Evolutionary conservation across 2,888 invertebrate genomes (phyloP), one percentile per base, ranked within the genome.

Genomic region (Dicyrtomina minuta): DNA sequence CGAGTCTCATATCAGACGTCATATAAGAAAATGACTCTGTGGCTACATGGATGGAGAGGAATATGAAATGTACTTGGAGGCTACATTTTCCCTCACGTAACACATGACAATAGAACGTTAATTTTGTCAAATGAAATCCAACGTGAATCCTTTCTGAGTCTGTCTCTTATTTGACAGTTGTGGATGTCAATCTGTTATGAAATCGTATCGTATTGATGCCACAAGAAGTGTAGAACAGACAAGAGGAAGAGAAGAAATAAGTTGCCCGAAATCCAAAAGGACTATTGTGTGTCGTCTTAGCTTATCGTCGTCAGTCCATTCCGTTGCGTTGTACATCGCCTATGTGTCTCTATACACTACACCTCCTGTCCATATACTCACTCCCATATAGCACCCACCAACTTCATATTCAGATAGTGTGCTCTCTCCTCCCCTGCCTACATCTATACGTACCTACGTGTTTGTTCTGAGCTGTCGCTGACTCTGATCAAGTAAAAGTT

Each of bases 81-180:
- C 4, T 24, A 20, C 24, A 6, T 15, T 39, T 26, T 58, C 39
- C 17, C 17, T n/a, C 58, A 39, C 33, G 39, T 22, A 33, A 8
- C 33, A 33, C 33, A 33, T 33, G 33, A 33, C 33, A 33, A 33
- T 33, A 33, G 33, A 33, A 49, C 44, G 27, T 66, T 59, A 43
- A 43, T 51, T 60, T 71, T 68, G 64, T 71, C 71, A 71, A 67
- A 70, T 71, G 68, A 53, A 65, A 71, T 71, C 71, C 71, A 58
- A 65, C 65, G 43, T 55, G 61, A 71, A 65, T 66, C 62, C 70
- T 64, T 71, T 61, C 68, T 67, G 64, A 65, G 66, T 59, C 67
- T 68, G 70, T 68, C 70, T 70, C 70, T 72, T 59, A 72, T 70
- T 72, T 72, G 72, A 72, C 72, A 72, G 72, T 68, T 72, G 64